Evolutionary conservation across 2,888 invertebrate species (phyloP).

Genomic region (Andrena minutula): DNA sequence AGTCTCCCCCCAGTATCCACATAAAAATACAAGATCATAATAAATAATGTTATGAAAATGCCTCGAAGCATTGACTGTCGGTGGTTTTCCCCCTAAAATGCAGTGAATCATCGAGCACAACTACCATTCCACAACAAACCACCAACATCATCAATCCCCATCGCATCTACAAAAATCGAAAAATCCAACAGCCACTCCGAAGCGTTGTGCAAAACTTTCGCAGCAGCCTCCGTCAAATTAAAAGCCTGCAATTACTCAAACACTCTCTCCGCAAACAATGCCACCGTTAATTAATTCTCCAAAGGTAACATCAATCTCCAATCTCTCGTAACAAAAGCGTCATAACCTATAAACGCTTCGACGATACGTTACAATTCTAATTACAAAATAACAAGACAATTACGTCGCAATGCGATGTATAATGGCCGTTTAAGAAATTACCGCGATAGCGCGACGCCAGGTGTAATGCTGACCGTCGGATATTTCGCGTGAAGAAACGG

Average conservation of each 20-base stretch:
- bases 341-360: conserved; percentile 30
- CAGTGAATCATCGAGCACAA: neutral
- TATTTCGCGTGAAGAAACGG: conserved; percentile 8
- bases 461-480: neutral
- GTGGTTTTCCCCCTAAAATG: neutral
- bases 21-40: conserved; percentile 39
- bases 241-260: neutral
- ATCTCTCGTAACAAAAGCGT: neutral
- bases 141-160: neutral
- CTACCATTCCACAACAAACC: conserved; percentile 5
- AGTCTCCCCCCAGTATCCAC: neutral
- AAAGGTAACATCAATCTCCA: neutral
- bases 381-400: neutral
- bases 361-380: neutral
- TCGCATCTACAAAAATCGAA: neutral
- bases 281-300: neutral
- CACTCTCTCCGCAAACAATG: neutral
- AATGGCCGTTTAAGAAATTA: neutral
- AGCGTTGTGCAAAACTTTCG: conserved; percentile 10
- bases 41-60: conserved; percentile 37
- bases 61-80: neutral
- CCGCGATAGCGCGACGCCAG: neutral
- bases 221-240: neutral
- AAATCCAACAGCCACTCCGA: neutral
- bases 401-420: neutral